These are phyloP conservation scores for Diaperis boleti DNA, from an alignment of 2,888 invertebrate species.

Conservation along the genomic window DNA sequence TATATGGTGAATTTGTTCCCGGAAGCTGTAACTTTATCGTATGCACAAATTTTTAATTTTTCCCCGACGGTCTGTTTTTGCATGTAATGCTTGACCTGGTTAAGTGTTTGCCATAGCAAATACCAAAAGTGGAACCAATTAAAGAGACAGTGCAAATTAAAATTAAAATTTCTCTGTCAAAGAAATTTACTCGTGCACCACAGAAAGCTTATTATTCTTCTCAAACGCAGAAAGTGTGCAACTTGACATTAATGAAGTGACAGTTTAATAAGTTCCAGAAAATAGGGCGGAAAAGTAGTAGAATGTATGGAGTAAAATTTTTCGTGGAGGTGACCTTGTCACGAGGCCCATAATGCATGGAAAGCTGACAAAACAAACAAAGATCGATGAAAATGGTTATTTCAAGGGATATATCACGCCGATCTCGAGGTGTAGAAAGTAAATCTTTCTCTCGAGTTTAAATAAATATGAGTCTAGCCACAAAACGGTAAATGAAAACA, in stretches of 20 bases:
- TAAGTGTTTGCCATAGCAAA: no score
- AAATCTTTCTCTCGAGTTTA: background rate
- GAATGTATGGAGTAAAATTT: background rate
- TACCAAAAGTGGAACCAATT: background rate
- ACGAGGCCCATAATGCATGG: background rate
- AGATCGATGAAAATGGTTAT: background rate
- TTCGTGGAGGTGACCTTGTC: background rate
- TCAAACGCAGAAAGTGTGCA: slow-evolving; percentile 3
- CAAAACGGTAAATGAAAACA: background rate
- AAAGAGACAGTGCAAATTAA: background rate
- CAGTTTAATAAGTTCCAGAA: slow-evolving; percentile 5
- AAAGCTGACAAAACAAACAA: background rate
- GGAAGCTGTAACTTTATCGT: no score
- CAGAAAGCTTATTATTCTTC: slow-evolving; percentile 27
- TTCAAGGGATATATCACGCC: background rate
- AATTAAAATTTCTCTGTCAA: slow-evolving; percentile 14
- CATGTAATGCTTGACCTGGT: no score
- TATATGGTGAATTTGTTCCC: no score
- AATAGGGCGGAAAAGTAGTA: background rate
- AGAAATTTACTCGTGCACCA: slow-evolving; percentile 11
- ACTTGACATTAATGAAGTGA: background rate
- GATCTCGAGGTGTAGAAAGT: background rate
- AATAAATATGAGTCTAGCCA: background rate
- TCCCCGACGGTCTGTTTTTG: no score
- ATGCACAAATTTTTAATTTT: no score